Conservation (phyloP, 2,113 vertebrate genomes). For the Daphoenositta chrysoptera region DNA sequence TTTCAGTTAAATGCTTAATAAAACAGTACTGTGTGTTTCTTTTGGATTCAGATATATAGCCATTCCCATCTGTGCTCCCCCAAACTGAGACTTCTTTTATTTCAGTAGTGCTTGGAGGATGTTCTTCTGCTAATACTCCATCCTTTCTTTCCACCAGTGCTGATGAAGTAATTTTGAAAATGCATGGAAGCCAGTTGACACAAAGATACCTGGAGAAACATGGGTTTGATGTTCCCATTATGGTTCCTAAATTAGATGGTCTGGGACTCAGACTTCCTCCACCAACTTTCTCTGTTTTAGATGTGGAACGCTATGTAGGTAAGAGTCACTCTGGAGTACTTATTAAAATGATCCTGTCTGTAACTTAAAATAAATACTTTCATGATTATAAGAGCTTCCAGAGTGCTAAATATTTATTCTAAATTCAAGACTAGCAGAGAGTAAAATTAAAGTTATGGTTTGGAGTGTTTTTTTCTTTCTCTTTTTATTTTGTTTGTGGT, state of each 20-base stretch:
- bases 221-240: slow-evolving; percentile 90
- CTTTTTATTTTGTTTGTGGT: too few species aligned
- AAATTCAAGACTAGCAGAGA: neutral
- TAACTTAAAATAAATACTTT: slow-evolving; percentile 2
- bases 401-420: neutral
- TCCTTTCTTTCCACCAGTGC: slow-evolving; percentile 74
- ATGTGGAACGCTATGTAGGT: slow-evolving; percentile 97
- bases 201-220: slow-evolving; percentile 92
- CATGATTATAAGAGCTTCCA: neutral
- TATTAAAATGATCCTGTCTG: neutral
- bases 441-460: neutral
- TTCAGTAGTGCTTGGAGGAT: neutral
- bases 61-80: neutral
- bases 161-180: slow-evolving; percentile 87
- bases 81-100: neutral
- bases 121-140: neutral
- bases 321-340: slow-evolving; percentile 61
- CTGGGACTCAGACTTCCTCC: slow-evolving; percentile 91
- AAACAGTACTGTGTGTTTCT: neutral
- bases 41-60: neutral
- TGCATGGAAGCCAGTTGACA: slow-evolving; percentile 91
- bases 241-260: slow-evolving; percentile 86
- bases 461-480: neutral
- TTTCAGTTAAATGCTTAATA: neutral
- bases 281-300: slow-evolving; percentile 85